Percentiles rank a stretch among this genome's conserved stretches.
phyloP scores from a whole-genome alignment of 2,888 invertebrate species.

The Acrobasis repandana region DNA sequence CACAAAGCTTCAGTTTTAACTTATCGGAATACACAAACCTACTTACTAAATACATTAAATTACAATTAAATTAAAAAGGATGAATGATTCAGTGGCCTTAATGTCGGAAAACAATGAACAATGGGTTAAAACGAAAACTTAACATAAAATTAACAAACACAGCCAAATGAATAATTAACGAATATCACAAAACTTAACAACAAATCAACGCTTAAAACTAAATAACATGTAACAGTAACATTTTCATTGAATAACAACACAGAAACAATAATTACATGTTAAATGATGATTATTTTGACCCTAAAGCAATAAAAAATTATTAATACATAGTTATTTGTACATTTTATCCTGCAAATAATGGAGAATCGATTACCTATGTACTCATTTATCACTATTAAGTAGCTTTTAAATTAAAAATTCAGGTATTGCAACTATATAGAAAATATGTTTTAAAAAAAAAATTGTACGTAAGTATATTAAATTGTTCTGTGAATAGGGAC shows the following conservation, averaged over 20 bases:
- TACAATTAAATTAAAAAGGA: slow-evolving; percentile 20
- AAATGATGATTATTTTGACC: slow-evolving; percentile 69
- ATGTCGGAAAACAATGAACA: slow-evolving; percentile 72
- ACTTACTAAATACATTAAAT: slow-evolving; percentile 37
- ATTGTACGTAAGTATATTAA: too few species aligned
- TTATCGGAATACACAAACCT: slow-evolving; percentile 43
- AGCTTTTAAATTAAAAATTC: too few species aligned
- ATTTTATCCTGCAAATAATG: not conserved
- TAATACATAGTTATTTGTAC: not conserved
- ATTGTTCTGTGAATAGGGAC: slow-evolving; percentile 35
- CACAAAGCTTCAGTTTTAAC: slow-evolving; percentile 84
- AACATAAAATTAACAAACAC: slow-evolving; percentile 83
- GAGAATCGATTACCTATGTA: not conserved
- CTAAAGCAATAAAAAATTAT: slow-evolving; percentile 25
- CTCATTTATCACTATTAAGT: not conserved
- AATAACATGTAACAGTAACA: slow-evolving; percentile 67
- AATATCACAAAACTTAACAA: slow-evolving; percentile 75
- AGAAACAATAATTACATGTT: slow-evolving; percentile 42
- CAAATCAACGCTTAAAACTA: slow-evolving; percentile 75
- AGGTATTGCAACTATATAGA: too few species aligned
- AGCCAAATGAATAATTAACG: slow-evolving; percentile 66
- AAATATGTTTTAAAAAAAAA: too few species aligned
- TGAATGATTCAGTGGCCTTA: slow-evolving; percentile 58
- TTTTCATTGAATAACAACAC: slow-evolving; percentile 41
- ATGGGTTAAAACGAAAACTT: slow-evolving; percentile 78